Conservation (phyloP, 2,797 vertebrate genomes). For the Poecilia wingei region DNA sequence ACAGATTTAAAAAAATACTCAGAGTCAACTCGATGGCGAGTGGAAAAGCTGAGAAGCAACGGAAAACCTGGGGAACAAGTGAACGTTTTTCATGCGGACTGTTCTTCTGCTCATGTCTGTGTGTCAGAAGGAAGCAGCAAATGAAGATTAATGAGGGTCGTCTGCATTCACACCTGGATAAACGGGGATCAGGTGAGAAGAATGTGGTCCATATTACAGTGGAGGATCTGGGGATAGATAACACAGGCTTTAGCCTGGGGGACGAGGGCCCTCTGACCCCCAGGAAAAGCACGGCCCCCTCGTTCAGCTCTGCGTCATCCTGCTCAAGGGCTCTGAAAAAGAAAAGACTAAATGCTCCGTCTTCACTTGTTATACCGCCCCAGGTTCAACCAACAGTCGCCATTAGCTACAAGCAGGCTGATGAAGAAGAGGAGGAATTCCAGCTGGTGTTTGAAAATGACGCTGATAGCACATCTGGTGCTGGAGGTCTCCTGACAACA, state of each 20-base stretch:
- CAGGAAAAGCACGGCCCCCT: slow-evolving; percentile 35
- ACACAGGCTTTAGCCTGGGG: slow-evolving; percentile 68
- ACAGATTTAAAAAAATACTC: slow-evolving; percentile 22
- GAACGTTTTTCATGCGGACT: slow-evolving; percentile 30
- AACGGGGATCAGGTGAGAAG: slow-evolving; percentile 42
- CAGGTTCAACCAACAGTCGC: slow-evolving; percentile 2
- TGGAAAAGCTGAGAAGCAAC: slow-evolving; percentile 13
- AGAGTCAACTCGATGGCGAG: slow-evolving; percentile 38
- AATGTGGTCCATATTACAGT: slow-evolving; percentile 70
- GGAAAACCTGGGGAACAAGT: slow-evolving; percentile 31
- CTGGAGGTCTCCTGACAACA: slow-evolving; percentile 51
- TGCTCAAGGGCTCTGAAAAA: slow-evolving; percentile 59
- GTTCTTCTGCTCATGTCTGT: slow-evolving; percentile 71
- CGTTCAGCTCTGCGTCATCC: slow-evolving; percentile 63
- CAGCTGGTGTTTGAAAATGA: slow-evolving; percentile 43
- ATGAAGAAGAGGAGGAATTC: slow-evolving; percentile 57
- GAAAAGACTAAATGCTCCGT: slow-evolving; percentile 67
- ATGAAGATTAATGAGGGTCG: slow-evolving; percentile 45
- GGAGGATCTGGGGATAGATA: slow-evolving; percentile 79
- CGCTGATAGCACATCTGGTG: slow-evolving; percentile 21
- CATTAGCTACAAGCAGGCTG: slow-evolving; percentile 22
- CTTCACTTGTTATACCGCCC: slow-evolving; percentile 66
- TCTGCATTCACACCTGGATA: slow-evolving; percentile 39
- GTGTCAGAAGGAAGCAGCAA: slow-evolving; percentile 43
- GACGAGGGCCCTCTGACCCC: slow-evolving; percentile 52